Conservation (phyloP, 2,113 vertebrate species). For the Lampris megalopsis region DNA sequence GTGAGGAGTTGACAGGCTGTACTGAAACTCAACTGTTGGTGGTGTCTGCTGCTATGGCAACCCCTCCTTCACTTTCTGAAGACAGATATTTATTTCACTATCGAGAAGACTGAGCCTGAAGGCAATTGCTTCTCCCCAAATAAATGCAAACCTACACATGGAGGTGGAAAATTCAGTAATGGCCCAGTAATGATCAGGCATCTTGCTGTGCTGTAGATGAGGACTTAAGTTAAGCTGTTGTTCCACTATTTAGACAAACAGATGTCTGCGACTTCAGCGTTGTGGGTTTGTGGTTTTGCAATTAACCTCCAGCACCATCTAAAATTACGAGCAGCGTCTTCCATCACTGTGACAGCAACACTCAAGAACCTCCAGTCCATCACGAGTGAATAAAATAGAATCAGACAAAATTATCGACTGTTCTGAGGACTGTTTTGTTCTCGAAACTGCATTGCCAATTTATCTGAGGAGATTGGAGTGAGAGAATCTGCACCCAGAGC, state of each 20-base stretch:
- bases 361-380: too few species aligned
- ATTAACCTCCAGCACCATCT: too few species aligned
- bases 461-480: too few species aligned
- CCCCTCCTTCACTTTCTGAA: neutral
- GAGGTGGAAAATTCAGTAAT: neutral
- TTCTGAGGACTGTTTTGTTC: too few species aligned
- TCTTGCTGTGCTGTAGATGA: neutral
- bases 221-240: neutral
- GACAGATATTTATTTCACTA: slow-evolving; percentile 19
- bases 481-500: too few species aligned
- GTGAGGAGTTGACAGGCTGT: slow-evolving; percentile 14
- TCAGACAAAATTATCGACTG: too few species aligned
- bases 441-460: too few species aligned
- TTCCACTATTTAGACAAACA: neutral
- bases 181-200: neutral
- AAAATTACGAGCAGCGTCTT: too few species aligned
- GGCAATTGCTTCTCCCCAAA: slow-evolving; percentile 17
- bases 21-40: slow-evolving; percentile 29
- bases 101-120: neutral
- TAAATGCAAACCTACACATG: slow-evolving; percentile 2
- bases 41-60: slow-evolving; percentile 42
- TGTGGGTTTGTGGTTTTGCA: too few species aligned
- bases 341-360: too few species aligned
- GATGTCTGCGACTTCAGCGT: too few species aligned
- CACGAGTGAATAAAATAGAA: too few species aligned